Evolutionary conservation across 35 echinoderm and acorn worm species (phyloP).

Genomic region (Strongylocentrotus purpuratus): DNA sequence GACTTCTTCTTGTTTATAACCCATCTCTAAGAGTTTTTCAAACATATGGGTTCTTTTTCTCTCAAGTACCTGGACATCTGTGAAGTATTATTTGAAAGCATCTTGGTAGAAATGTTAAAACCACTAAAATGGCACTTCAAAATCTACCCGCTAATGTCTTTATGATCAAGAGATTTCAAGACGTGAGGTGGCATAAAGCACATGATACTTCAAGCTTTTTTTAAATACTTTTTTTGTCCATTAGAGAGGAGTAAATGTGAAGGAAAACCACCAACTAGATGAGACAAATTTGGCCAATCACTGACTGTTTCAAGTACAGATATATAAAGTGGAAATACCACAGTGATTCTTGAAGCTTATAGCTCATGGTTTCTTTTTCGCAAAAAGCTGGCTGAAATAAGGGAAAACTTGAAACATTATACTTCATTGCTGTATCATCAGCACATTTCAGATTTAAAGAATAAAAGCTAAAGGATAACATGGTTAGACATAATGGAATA

Average conservation of each 20-base stretch:
- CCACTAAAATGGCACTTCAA: neutral
- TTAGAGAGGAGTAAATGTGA: neutral
- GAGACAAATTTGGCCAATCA: neutral
- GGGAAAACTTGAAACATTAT: too few species aligned
- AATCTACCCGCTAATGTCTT: neutral
- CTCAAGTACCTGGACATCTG: too few species aligned
- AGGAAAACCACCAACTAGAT: neutral
- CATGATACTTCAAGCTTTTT: neutral
- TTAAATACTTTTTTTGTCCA: neutral
- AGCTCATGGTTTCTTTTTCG: neutral
- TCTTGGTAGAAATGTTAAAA: too few species aligned
- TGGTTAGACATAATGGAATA: too few species aligned
- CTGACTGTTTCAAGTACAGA: neutral
- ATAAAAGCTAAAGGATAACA: too few species aligned
- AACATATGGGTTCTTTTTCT: too few species aligned
- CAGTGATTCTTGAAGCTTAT: neutral
- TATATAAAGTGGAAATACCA: neutral
- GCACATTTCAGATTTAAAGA: too few species aligned
- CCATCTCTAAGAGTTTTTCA: too few species aligned
- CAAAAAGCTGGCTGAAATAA: neutral
- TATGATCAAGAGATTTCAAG: neutral
- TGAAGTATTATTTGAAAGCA: too few species aligned
- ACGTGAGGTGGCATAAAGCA: neutral
- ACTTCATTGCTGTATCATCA: too few species aligned
- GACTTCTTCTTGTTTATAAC: too few species aligned